phyloP scores from a whole-genome alignment of 2,888 invertebrate genomes.

The Idaea biselata region DNA sequence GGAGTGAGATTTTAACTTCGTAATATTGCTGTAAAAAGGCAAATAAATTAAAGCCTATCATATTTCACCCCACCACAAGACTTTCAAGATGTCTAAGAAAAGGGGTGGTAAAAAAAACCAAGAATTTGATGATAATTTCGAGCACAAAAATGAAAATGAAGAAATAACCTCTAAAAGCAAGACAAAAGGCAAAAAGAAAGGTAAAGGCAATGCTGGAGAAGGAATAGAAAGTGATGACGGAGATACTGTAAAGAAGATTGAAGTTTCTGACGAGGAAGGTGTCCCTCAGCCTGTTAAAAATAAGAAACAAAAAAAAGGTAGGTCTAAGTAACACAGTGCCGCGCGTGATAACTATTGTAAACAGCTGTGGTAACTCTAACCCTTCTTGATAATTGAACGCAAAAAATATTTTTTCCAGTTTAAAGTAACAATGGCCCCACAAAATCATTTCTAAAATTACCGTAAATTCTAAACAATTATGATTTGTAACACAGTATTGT shows the following conservation, averaged over 20 bases:
- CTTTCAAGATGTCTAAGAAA: constrained; percentile 79
- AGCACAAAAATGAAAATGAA: constrained; percentile 60
- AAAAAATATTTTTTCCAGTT: neutral
- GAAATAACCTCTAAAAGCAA: constrained; percentile 79
- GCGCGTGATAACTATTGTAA: neutral
- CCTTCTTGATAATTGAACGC: neutral
- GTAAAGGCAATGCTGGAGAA: constrained; percentile 68
- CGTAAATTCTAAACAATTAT: neutral
- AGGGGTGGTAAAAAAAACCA: constrained; percentile 80
- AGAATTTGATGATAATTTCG: constrained; percentile 77
- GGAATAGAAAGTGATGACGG: constrained; percentile 66
- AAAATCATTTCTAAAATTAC: neutral
- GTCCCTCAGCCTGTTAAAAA: constrained; percentile 57
- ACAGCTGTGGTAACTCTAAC: no score
- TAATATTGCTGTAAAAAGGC: no score
- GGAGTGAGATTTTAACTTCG: no score
- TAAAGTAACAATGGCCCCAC: neutral
- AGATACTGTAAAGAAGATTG: constrained; percentile 45
- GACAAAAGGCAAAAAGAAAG: constrained; percentile 72
- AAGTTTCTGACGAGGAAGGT: constrained; percentile 68
- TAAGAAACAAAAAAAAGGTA: constrained; percentile 79
- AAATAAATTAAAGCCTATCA: no score
- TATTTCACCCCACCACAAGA: no score
- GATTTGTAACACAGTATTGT: neutral
- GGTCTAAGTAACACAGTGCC: constrained; percentile 2